phyloP scores from a whole-genome alignment of 2,888 invertebrate genomes.

The Meghimatium bilineatum region DNA sequence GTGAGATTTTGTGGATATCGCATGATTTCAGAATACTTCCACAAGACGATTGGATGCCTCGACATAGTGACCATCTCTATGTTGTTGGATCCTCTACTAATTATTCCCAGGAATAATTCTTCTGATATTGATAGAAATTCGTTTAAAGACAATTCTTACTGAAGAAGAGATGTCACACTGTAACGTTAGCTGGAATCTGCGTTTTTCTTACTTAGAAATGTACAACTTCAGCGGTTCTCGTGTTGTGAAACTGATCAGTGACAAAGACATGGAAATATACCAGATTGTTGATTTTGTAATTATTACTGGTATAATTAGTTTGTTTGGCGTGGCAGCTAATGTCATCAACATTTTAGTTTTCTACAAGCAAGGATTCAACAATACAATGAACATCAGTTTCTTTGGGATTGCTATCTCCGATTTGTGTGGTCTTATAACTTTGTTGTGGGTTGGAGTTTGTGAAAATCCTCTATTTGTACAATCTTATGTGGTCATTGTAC shows the following conservation, averaged over 20 bases:
- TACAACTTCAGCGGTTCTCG: not conserved
- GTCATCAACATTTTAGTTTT: not conserved
- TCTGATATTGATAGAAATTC: too few relatives aligned
- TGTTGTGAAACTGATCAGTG: not conserved
- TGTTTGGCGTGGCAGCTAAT: not conserved
- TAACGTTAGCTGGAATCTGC: too few relatives aligned
- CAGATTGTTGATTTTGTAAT: not conserved
- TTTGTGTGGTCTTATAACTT: not conserved
- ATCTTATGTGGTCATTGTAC: not conserved
- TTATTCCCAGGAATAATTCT: too few relatives aligned
- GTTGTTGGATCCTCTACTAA: too few relatives aligned
- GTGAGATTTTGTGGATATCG: too few relatives aligned
- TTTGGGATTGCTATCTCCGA: conserved; percentile 10
- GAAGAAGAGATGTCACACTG: too few relatives aligned
- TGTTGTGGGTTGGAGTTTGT: not conserved
- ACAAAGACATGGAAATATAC: not conserved
- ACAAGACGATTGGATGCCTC: too few relatives aligned
- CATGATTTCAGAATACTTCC: too few relatives aligned
- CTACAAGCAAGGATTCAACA: conserved; percentile 14
- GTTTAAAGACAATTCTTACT: too few relatives aligned
- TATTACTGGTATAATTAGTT: not conserved
- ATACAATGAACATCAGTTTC: conserved; percentile 1
- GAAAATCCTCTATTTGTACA: not conserved
- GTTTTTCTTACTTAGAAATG: too few relatives aligned
- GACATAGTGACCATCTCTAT: too few relatives aligned